A percentile compares a stretch with the other conserved stretches of the same genome.
These are phyloP conservation scores for Microcebus griseorufus DNA, from an alignment of 2,113 vertebrate genomes.

Conservation along the genomic window DNA sequence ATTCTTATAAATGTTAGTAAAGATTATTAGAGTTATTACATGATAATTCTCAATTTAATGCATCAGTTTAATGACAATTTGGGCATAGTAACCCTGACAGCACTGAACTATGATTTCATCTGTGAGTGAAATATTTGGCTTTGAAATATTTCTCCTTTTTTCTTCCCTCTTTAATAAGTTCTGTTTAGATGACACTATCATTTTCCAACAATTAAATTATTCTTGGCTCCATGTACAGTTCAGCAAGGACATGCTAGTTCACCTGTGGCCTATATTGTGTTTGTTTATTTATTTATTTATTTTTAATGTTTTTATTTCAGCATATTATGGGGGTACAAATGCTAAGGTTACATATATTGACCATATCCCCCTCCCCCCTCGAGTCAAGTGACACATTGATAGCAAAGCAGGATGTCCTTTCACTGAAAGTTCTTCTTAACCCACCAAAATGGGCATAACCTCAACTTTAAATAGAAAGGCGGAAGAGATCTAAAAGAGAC, in stretches of 20 bases:
- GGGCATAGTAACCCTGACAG: not conserved
- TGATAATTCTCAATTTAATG: slow-evolving; percentile 24
- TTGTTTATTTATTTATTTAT: not conserved
- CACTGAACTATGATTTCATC: slow-evolving; percentile 6
- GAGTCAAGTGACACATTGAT: not conserved
- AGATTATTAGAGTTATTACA: not conserved
- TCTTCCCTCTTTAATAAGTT: not conserved
- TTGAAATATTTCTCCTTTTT: not conserved
- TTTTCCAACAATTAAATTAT: not conserved
- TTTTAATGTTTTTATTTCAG: too few species aligned
- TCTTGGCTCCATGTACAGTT: not conserved
- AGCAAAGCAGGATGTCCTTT: not conserved
- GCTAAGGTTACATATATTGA: too few species aligned
- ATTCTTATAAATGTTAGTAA: not conserved
- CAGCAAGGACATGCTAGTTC: not conserved
- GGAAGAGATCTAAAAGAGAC: not conserved
- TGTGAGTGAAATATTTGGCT: not conserved
- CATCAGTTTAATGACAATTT: not conserved
- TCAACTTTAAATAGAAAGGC: not conserved
- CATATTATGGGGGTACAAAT: too few species aligned
- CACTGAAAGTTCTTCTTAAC: not conserved
- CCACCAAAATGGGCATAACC: not conserved
- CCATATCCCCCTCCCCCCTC: too few species aligned
- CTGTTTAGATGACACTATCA: not conserved
- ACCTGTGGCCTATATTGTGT: not conserved